A percentile compares a stretch with the other conserved stretches of the same genome.
Conservation (phyloP, 2,888 invertebrate genomes). For the Cremastinae sp. region DNA sequence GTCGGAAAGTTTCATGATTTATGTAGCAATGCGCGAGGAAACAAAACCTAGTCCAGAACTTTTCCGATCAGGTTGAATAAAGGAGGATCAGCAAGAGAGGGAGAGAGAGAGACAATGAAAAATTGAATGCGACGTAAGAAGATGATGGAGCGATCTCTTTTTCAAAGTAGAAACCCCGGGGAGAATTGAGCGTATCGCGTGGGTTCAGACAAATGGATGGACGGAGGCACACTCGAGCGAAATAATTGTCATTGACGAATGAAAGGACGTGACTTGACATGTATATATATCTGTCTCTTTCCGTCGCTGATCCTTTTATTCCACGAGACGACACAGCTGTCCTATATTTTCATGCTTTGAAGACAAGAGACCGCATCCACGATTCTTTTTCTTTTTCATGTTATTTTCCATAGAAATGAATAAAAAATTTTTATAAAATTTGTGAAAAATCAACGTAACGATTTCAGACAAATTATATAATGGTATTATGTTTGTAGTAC, state of each 20-base stretch:
- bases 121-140: constrained; percentile 24
- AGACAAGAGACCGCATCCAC: too few relatives aligned
- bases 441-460: too few relatives aligned
- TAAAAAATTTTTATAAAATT: too few relatives aligned
- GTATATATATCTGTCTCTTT: constrained; percentile 33
- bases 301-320: constrained; percentile 15
- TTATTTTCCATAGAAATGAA: too few relatives aligned
- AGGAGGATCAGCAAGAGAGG: neutral
- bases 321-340: too few relatives aligned
- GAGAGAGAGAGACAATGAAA: constrained; percentile 40
- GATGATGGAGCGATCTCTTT: constrained; percentile 24
- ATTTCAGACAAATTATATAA: too few relatives aligned
- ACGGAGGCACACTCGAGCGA: constrained; percentile 52
- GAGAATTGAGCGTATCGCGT: constrained; percentile 38
- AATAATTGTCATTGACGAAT: constrained; percentile 66
- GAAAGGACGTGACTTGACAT: constrained; percentile 42
- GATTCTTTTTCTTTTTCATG: too few relatives aligned
- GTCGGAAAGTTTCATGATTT: constrained; percentile 11
- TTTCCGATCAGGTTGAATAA: constrained; percentile 34
- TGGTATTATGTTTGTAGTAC: neutral
- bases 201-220: constrained; percentile 52
- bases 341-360: neutral
- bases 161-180: neutral
- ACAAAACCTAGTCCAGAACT: constrained; percentile 26
- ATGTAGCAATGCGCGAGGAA: constrained; percentile 11